Evolutionary conservation across 1,140 invertebrate species (phyloP), one percentile per base, ranked within the genome.

Genomic region (Ephestia elutella): DNA sequence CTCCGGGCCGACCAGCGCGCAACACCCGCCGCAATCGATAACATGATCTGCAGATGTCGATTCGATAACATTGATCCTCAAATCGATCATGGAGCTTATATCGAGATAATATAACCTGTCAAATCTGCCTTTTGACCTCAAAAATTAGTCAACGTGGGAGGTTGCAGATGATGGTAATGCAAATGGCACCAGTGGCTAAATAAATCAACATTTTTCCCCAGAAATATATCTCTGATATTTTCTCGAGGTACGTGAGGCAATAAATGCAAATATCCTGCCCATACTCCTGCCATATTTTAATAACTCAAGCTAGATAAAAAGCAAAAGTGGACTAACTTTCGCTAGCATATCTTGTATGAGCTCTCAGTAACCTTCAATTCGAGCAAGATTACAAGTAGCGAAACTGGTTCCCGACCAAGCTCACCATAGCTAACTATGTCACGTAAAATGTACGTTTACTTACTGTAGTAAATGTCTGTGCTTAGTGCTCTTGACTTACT

Each of bases 1-100:
- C 81, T 71, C 80, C 78, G 65, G 73, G 78, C 78, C 81, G 78
- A 82, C 80, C 63, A 77, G 62, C 76, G 70, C 80, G 75, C 77
- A 81, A 83, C 82, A 82, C 70, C 62, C 74, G 70, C 61, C 60
- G 64, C 69, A 86, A 86, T 86, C 83, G 71, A 86, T 86, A 84
- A 44, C 1, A 44, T 44, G 38, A 44, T 44, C 38, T 15, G 38
- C 13, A 1, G 38, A 44, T 44, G n/a, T 2, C 13, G 38, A 44
- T 44, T 44, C 38, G 38, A 44, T 44, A 3, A 59, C 55, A 44
- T 48, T 55, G 49, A 65, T 50, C 65, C 7, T 32, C 5, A n/a
- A 15, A 44, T 44, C 38, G 38, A 44, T 44, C n/a, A 44, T 15
- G 1, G 38, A 38, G 13, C 10, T 44, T 5, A 44, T 44, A 15